Percentiles rank a stretch among this genome's conserved stretches.
Conservation (phyloP, 2,888 invertebrate genomes). For the Sarcophaga carnaria region DNA sequence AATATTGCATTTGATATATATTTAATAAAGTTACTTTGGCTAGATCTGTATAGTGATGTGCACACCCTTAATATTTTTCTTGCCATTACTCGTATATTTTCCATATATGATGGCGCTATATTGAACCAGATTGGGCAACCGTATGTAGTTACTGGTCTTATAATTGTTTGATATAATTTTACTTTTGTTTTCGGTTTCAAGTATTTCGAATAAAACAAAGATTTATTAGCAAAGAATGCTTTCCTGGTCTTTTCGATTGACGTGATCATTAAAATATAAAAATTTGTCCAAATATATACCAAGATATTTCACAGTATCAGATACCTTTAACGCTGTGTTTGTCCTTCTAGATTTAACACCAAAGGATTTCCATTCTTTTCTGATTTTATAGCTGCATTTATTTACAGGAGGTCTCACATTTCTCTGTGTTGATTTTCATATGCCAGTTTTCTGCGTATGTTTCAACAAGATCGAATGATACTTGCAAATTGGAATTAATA, state of each 20-base stretch:
- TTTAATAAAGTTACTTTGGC: too few relatives aligned
- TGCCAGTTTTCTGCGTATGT: constrained; percentile 12
- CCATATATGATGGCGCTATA: not conserved
- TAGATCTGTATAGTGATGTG: too few relatives aligned
- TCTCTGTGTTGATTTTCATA: constrained; percentile 1
- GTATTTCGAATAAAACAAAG: not conserved
- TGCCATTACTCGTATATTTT: too few relatives aligned
- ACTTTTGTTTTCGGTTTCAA: not conserved
- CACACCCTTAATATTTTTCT: too few relatives aligned
- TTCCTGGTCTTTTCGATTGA: constrained; percentile 8
- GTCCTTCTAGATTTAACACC: not conserved
- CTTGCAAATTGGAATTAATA: constrained; percentile 9
- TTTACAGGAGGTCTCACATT: too few relatives aligned
- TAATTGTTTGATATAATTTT: not conserved
- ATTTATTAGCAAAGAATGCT: constrained; percentile 13
- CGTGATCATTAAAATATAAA: constrained; percentile 26
- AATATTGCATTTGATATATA: not conserved
- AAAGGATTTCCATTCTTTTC: constrained; percentile 3
- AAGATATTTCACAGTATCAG: constrained; percentile 20
- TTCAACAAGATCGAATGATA: not conserved
- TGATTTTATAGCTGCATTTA: constrained; percentile 31
- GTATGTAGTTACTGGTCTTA: not conserved
- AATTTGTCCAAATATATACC: constrained; percentile 24
- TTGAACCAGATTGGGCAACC: not conserved
- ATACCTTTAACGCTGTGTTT: not conserved